Evolutionary conservation across 2,888 invertebrate genomes (phyloP).

Genomic region (Chironomus riparius): DNA sequence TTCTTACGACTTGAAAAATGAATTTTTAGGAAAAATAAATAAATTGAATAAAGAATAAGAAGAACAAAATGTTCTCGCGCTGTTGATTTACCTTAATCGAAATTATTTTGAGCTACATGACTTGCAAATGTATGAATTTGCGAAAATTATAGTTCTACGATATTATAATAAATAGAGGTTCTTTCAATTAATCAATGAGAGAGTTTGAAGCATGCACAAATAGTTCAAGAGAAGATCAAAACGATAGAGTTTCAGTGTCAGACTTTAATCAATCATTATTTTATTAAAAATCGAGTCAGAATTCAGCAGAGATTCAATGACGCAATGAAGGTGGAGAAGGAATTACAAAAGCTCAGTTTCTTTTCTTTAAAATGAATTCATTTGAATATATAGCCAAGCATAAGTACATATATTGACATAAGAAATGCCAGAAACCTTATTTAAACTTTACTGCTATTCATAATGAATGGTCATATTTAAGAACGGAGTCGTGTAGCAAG

Average conservation of each 20-base stretch:
- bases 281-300: background rate
- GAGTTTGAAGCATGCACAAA: background rate
- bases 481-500: background rate
- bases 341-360: no score
- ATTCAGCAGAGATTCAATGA: background rate
- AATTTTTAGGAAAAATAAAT: background rate
- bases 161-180: background rate
- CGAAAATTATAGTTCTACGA: background rate
- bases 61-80: background rate
- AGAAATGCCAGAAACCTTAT: background rate
- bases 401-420: background rate
- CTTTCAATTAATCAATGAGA: no score
- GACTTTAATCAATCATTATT: background rate
- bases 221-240: background rate
- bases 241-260: background rate
- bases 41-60: background rate
- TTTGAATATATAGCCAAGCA: no score
- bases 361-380: no score
- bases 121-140: background rate
- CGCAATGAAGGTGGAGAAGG: background rate
- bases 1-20: background rate
- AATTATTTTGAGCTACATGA: background rate
- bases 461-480: background rate
- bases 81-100: background rate
- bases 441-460: background rate